Evolutionary conservation across 35 echinoderm and acorn worm genomes (phyloP).

Genomic region (Lytechinus variegatus): DNA sequence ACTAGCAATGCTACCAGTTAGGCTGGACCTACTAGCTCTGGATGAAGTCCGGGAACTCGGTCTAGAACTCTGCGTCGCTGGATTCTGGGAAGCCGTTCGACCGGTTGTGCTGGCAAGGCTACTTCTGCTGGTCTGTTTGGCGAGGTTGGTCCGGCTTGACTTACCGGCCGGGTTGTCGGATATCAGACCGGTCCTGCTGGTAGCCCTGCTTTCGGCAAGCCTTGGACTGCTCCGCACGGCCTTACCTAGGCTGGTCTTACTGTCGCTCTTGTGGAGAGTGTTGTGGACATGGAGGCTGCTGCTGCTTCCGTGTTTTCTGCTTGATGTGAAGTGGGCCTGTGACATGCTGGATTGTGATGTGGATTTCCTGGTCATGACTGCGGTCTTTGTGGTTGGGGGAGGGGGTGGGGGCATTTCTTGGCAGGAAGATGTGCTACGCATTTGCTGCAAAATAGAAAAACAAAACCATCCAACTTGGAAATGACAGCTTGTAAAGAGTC

Average conservation of each 20-base stretch:
- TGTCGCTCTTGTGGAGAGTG: background rate
- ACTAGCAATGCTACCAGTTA: background rate
- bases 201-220: background rate
- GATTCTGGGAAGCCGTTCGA: background rate
- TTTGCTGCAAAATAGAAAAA: background rate
- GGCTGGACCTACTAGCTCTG: background rate
- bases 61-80: background rate
- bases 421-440: constrained; percentile 42
- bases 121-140: background rate
- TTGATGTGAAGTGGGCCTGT: background rate
- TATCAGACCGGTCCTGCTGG: constrained; percentile 23
- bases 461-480: background rate
- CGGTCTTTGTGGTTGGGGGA: constrained; percentile 20
- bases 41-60: background rate
- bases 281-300: background rate
- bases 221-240: background rate
- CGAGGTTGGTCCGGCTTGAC: background rate
- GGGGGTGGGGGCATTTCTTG: constrained; percentile 61
- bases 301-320: background rate
- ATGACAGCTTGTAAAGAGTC: too few species aligned
- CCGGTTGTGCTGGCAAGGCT: background rate
- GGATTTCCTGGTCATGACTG: background rate
- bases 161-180: background rate
- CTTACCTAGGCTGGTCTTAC: background rate
- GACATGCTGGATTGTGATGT: background rate